Percentiles rank a stretch among this genome's conserved stretches.
Conservation (phyloP, 2,888 invertebrate genomes). For the Myopa testacea region DNA sequence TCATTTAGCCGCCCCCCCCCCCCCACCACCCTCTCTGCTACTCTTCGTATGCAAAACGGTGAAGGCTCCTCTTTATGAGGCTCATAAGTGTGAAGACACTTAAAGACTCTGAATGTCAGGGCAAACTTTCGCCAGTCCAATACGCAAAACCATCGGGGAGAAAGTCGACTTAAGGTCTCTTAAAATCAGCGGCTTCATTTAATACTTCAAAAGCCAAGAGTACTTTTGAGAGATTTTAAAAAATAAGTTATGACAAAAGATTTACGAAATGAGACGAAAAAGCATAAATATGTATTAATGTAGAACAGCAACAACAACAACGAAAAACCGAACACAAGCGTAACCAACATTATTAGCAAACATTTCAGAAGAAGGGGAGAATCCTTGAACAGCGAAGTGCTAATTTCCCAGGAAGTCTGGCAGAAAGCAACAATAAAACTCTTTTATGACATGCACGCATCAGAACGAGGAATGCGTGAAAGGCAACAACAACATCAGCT, state of each 20-base stretch:
- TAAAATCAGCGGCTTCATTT: not conserved
- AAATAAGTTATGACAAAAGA: slow-evolving; percentile 5
- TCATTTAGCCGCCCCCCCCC: too few relatives aligned
- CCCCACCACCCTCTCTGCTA: too few relatives aligned
- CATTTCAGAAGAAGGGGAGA: not conserved
- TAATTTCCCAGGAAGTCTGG: slow-evolving; percentile 29
- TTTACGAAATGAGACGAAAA: not conserved
- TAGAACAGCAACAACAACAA: not conserved
- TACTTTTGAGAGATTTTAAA: not conserved
- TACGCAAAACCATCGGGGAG: not conserved
- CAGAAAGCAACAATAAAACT: slow-evolving; percentile 38
- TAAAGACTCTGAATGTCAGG: not conserved
- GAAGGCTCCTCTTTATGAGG: too few relatives aligned
- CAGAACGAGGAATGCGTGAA: slow-evolving; percentile 31
- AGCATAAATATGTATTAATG: not conserved
- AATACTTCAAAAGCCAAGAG: not conserved
- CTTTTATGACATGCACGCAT: slow-evolving; percentile 34
- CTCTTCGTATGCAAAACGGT: too few relatives aligned
- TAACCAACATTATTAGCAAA: not conserved
- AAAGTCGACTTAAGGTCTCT: not conserved
- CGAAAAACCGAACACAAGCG: not conserved
- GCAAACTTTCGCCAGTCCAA: not conserved
- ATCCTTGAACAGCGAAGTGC: not conserved
- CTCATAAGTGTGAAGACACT: not conserved
- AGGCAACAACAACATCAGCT: not conserved